These are phyloP conservation scores for Antheraea yamamai DNA, from an alignment of 2,888 invertebrate genomes.

Conservation along the genomic window DNA sequence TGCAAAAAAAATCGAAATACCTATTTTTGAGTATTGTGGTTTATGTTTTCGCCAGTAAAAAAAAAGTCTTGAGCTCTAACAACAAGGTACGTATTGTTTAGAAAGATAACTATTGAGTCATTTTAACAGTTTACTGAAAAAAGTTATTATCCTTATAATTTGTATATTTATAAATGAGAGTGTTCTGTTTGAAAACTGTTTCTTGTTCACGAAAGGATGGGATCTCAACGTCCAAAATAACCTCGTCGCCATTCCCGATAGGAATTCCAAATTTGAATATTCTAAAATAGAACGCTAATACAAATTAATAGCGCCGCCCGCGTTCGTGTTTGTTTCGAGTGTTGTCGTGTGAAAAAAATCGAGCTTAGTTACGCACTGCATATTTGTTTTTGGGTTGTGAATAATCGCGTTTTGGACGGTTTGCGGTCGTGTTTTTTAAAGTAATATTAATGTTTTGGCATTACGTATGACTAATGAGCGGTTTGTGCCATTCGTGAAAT, in stretches of 20 bases:
- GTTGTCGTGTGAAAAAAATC: constrained; percentile 52
- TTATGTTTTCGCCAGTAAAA: too few species aligned
- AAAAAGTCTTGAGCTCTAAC: too few species aligned
- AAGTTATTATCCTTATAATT: too few species aligned
- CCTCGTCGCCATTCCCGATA: constrained; percentile 40
- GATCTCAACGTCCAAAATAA: constrained; percentile 4
- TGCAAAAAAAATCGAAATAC: too few species aligned
- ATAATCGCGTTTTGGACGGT: constrained; percentile 74
- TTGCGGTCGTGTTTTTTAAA: constrained; percentile 68
- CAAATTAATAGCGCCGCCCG: constrained; percentile 65
- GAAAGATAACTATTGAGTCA: too few species aligned
- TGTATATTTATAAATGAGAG: not conserved
- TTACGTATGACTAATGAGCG: constrained; percentile 67
- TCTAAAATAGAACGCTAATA: constrained; percentile 69
- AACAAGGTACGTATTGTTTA: too few species aligned
- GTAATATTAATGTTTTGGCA: constrained; percentile 75
- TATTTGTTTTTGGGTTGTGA: constrained; percentile 77
- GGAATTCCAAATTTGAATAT: constrained; percentile 27
- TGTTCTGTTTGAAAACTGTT: not conserved
- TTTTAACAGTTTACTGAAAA: not conserved
- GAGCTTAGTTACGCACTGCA: constrained; percentile 60
- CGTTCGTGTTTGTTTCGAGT: constrained; percentile 31
- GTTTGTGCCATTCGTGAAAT: constrained; percentile 49
- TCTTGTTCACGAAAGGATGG: constrained; percentile 33
- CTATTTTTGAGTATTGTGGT: too few species aligned